phyloP scores from a whole-genome alignment of 2,113 vertebrate genomes.

The Trichomycterus rosablanca region DNA sequence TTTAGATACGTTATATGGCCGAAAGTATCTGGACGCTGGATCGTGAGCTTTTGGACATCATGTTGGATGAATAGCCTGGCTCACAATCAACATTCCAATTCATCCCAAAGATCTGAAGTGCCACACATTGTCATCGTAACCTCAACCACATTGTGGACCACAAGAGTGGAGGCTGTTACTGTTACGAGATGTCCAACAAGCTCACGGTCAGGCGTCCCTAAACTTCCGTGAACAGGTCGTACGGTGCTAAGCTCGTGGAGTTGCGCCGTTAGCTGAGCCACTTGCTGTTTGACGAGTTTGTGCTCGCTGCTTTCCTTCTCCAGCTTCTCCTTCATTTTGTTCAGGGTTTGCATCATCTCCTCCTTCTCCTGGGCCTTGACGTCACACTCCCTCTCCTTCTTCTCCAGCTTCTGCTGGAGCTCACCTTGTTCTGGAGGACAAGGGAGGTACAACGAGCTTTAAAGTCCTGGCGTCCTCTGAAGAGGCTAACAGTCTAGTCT shows the following conservation, averaged over 20 bases:
- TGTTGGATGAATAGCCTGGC: too few relatives aligned
- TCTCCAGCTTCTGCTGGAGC: conserved; percentile 91
- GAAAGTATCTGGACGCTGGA: too few relatives aligned
- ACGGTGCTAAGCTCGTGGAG: conserved; percentile 84
- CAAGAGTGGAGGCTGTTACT: too few relatives aligned
- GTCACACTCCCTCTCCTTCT: conserved; percentile 94
- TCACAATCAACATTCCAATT: too few relatives aligned
- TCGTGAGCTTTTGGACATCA: too few relatives aligned
- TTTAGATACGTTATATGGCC: background rate
- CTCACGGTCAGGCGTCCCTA: background rate
- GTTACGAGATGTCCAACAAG: too few relatives aligned
- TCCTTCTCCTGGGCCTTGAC: conserved; percentile 98
- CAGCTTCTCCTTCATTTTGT: conserved; percentile 99
- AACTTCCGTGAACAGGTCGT: conserved; percentile 45
- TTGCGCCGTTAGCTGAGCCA: background rate
- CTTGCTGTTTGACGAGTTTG: conserved; percentile 83
- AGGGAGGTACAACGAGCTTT: background rate
- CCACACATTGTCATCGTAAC: too few relatives aligned
- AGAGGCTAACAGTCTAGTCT: too few relatives aligned
- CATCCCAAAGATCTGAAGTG: too few relatives aligned
- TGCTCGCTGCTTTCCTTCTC: conserved; percentile 89
- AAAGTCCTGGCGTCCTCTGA: background rate
- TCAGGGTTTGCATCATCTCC: conserved; percentile 98
- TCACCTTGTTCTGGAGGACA: conserved; percentile 81
- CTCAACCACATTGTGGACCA: too few relatives aligned